Percentiles rank a stretch among this genome's conserved stretches.
Conservation (phyloP, 2,113 vertebrate species). For the Hyla sarda region DNA sequence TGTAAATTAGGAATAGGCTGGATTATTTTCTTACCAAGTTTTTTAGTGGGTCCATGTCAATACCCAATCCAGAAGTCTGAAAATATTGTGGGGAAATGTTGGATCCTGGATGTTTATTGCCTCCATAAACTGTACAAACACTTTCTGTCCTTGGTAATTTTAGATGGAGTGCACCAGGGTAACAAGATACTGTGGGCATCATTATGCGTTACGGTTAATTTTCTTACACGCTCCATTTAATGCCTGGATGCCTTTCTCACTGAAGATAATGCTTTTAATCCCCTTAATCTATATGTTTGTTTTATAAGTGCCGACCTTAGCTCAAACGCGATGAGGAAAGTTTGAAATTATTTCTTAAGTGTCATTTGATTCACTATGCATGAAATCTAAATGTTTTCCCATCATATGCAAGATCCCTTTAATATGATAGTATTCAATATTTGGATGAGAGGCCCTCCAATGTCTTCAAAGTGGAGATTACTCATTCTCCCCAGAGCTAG, state of each 20-base stretch:
- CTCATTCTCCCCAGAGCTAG: constrained; percentile 33
- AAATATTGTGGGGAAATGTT: too few relatives aligned
- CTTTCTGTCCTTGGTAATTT: neutral
- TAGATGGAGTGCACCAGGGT: too few relatives aligned
- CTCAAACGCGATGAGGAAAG: neutral
- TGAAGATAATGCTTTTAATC: neutral
- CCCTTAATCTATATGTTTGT: constrained; percentile 19
- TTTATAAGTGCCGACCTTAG: constrained; percentile 17
- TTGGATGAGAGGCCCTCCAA: constrained; percentile 49
- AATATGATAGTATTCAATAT: constrained; percentile 46
- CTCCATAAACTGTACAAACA: neutral
- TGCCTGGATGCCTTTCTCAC: neutral
- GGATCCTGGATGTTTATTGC: too few relatives aligned
- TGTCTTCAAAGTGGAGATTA: constrained; percentile 48
- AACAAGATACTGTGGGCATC: neutral
- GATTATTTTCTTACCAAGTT: neutral
- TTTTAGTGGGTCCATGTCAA: too few relatives aligned
- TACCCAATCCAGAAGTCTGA: too few relatives aligned
- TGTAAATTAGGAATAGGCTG: too few relatives aligned
- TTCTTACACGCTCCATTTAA: constrained; percentile 18
- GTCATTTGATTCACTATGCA: constrained; percentile 24
- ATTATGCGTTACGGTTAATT: constrained; percentile 3
- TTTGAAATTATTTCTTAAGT: constrained; percentile 12
- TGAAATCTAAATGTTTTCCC: constrained; percentile 34
- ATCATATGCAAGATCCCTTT: constrained; percentile 35